Conservation (phyloP, 1,140 invertebrate genomes). For the Drosophila paulistorum region DNA sequence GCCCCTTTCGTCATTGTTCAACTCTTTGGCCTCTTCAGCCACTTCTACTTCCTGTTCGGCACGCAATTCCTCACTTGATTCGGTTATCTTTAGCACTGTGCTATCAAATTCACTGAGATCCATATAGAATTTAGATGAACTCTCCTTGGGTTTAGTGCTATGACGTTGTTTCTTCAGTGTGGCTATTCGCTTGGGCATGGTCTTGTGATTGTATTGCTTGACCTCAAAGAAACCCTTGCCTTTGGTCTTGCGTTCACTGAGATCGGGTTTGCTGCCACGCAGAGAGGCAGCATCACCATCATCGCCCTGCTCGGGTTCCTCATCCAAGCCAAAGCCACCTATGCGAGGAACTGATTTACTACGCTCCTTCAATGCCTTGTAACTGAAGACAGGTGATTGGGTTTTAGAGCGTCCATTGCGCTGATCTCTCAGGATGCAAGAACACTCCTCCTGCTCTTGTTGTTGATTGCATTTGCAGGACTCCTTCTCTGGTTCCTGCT, state of each 20-base stretch:
- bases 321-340: conserved; percentile 57
- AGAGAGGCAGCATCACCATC: conserved; percentile 56
- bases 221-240: conserved; percentile 83
- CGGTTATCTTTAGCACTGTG: conserved; percentile 85
- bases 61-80: conserved; percentile 86
- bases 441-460: conserved; percentile 31
- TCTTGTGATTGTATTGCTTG: conserved; percentile 87
- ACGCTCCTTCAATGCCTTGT: conserved; percentile 77
- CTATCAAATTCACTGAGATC: conserved; percentile 84
- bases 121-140: conserved; percentile 86
- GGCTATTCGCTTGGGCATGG: conserved; percentile 87
- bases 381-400: conserved; percentile 68
- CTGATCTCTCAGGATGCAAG: conserved; percentile 55
- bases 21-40: conserved; percentile 53
- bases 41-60: conserved; percentile 52
- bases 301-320: conserved; percentile 59
- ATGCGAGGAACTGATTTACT: conserved; percentile 81
- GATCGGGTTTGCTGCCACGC: conserved; percentile 68
- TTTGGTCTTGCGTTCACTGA: conserved; percentile 71
- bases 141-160: conserved; percentile 83
- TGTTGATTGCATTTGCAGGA: conserved; percentile 50
- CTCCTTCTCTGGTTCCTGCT: conserved; percentile 32
- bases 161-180: conserved; percentile 87
- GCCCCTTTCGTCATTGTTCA: neutral
- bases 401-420: conserved; percentile 64